Evolutionary conservation across 2,888 invertebrate genomes (phyloP).

Genomic region (Synanthedon tipuliformis): DNA sequence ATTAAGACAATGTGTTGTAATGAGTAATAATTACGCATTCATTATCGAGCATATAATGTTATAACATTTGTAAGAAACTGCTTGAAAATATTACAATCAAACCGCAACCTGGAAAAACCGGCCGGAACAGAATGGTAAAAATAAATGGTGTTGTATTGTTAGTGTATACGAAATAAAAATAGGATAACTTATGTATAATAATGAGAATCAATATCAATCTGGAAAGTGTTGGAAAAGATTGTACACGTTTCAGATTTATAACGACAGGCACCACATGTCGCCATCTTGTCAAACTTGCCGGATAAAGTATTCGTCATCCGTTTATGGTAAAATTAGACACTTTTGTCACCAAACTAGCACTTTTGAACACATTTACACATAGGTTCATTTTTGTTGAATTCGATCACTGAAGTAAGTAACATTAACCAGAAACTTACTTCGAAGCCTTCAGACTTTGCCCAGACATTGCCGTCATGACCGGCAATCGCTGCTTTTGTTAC

Average conservation of each 20-base stretch:
- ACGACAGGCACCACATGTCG: slow-evolving; percentile 62
- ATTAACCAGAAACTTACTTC: slow-evolving; percentile 79
- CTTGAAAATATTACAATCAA: no score
- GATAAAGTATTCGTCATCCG: slow-evolving; percentile 49
- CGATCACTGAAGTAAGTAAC: slow-evolving; percentile 24
- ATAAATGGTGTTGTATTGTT: no score
- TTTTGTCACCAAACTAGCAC: slow-evolving; percentile 28
- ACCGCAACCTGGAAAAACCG: no score
- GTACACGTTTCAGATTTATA: slow-evolving; percentile 27
- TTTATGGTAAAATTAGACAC: slow-evolving; percentile 22
- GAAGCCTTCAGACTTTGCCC: slow-evolving; percentile 94
- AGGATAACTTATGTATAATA: no score
- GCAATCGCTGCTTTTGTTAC: slow-evolving; percentile 95
- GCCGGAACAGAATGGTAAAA: no score
- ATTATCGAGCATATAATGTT: no score
- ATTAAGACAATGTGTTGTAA: no score
- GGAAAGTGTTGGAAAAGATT: no score
- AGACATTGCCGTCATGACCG: slow-evolving; percentile 94
- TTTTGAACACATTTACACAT: slow-evolving; percentile 18
- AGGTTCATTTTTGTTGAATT: slow-evolving; percentile 20
- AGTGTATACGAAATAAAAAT: no score
- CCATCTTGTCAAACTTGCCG: slow-evolving; percentile 67
- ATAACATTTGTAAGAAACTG: no score
- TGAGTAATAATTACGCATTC: no score
- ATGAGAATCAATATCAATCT: neutral